phyloP scores from a whole-genome alignment of 2,888 invertebrate genomes.

The Melinaea menophilus region DNA sequence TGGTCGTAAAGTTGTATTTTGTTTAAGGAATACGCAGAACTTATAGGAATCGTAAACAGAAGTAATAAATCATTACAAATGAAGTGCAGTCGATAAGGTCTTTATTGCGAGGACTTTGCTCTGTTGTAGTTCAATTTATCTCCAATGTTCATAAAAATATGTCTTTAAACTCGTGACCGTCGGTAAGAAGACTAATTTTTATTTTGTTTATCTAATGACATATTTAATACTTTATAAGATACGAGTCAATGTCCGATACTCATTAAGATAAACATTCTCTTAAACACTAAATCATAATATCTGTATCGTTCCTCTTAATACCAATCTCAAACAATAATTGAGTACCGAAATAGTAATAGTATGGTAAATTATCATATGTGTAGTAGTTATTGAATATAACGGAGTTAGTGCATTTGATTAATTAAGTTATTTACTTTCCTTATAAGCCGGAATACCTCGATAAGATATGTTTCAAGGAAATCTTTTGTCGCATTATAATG shows the following conservation, averaged over 20 bases:
- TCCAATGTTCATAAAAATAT: neutral
- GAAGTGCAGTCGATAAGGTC: neutral
- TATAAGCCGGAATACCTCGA: slow-evolving; percentile 24
- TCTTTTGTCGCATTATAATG: neutral
- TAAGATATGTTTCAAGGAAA: slow-evolving; percentile 8
- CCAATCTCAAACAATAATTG: slow-evolving; percentile 8
- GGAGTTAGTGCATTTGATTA: slow-evolving; percentile 4
- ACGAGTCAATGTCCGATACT: neutral
- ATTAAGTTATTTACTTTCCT: slow-evolving; percentile 7
- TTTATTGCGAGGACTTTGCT: slow-evolving; percentile 15
- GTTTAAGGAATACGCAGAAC: neutral
- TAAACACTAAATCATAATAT: too few relatives aligned
- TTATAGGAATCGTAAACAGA: slow-evolving; percentile 8
- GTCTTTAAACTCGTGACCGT: slow-evolving; percentile 2
- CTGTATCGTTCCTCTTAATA: neutral
- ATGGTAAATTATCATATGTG: slow-evolving; percentile 32
- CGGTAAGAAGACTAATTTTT: neutral
- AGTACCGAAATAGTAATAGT: slow-evolving; percentile 22
- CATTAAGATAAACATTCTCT: neutral
- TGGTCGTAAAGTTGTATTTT: slow-evolving; percentile 1
- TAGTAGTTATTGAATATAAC: slow-evolving; percentile 1
- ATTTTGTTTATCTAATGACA: slow-evolving; percentile 3
- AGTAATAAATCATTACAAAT: slow-evolving; percentile 12
- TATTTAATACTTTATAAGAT: neutral
- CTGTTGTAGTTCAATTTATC: neutral